A percentile compares a stretch with the other conserved stretches of the same genome.
These are phyloP conservation scores for Xyliphius kryptos DNA, from an alignment of 2,113 vertebrate genomes.

Conservation along the genomic window DNA sequence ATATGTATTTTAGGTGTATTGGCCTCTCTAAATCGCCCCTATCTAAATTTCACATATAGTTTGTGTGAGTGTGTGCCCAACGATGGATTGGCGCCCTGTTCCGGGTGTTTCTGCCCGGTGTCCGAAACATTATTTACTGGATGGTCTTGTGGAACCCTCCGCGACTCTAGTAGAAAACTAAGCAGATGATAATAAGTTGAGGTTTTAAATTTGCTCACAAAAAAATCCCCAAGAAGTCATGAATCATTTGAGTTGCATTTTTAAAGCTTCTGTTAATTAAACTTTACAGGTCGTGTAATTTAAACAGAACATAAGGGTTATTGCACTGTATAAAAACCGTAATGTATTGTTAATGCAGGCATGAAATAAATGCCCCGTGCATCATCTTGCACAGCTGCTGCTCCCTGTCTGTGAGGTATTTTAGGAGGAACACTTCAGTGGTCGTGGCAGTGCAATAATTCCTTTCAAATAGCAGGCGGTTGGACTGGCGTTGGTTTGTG, in stretches of 20 bases:
- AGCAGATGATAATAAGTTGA: too few species aligned
- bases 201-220: too few species aligned
- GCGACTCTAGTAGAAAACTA: too few species aligned
- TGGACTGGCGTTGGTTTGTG: slow-evolving; percentile 29
- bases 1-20: too few species aligned
- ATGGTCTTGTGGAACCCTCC: too few species aligned
- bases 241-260: not conserved
- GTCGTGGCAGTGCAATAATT: slow-evolving; percentile 35
- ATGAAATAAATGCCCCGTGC: slow-evolving; percentile 7
- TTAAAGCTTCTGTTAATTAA: not conserved
- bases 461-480: slow-evolving; percentile 22
- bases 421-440: slow-evolving; percentile 17
- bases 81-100: too few species aligned
- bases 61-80: too few species aligned
- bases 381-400: slow-evolving; percentile 8
- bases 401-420: slow-evolving; percentile 21
- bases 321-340: not conserved
- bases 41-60: too few species aligned
- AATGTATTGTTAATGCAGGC: not conserved
- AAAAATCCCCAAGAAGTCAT: too few species aligned
- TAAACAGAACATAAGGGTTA: not conserved
- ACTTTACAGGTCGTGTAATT: not conserved
- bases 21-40: too few species aligned
- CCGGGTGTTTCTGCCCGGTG: too few species aligned
- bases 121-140: too few species aligned